phyloP scores from a whole-genome alignment of 1,140 invertebrate genomes.

The Rhyacophila brunnea region DNA sequence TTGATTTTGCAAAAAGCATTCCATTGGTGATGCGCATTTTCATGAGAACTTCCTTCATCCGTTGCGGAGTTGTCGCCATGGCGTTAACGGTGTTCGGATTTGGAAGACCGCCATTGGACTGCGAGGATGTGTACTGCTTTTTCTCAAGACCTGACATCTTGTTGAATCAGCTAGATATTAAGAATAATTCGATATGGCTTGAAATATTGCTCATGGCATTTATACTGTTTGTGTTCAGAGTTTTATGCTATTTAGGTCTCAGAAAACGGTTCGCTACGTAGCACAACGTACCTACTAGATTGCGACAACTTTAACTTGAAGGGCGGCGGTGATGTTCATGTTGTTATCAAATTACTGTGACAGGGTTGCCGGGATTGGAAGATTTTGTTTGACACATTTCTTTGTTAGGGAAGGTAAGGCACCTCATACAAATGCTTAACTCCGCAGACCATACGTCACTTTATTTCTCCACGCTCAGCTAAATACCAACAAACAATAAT shows the following conservation, averaged over 20 bases:
- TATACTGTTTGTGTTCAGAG: conserved; percentile 55
- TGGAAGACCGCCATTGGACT: conserved; percentile 55
- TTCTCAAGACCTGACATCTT: conserved; percentile 59
- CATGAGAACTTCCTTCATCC: conserved; percentile 63
- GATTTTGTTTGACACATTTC: no score
- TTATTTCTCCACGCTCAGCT: no score
- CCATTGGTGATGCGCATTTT: conserved; percentile 57
- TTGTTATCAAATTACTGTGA: no score
- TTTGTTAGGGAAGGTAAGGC: no score
- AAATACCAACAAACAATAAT: no score
- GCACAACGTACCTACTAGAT: no score
- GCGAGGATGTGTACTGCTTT: conserved; percentile 60
- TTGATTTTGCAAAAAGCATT: conserved; percentile 63
- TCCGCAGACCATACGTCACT: no score
- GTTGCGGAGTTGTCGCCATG: conserved; percentile 61
- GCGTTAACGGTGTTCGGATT: conserved; percentile 62
- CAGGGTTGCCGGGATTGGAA: no score
- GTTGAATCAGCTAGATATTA: conserved; percentile 57
- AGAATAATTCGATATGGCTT: conserved; percentile 53
- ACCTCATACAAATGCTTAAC: no score
- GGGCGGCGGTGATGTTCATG: no score
- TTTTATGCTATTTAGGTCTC: conserved; percentile 55
- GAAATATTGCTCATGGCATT: conserved; percentile 53
- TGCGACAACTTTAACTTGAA: no score
- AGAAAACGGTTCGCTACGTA: conserved; percentile 56